Evolutionary conservation across 92 coral and sea anemone genomes (phyloP).

Genomic region (Anthopleura xanthogrammica): DNA sequence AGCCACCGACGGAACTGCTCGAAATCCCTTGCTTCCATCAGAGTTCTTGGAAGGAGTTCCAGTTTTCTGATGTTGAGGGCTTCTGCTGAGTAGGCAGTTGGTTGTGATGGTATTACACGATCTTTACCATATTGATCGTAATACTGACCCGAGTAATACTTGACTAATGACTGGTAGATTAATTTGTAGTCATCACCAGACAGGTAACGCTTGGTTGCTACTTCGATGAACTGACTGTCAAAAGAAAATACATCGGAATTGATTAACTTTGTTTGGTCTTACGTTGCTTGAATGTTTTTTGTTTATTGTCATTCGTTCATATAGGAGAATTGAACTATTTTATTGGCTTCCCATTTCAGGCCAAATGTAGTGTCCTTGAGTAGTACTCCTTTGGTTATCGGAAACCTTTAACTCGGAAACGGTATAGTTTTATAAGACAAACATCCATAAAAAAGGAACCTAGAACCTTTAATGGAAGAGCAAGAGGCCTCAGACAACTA

Average conservation of each 20-base stretch:
- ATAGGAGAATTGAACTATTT: too few relatives aligned
- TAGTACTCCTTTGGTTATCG: too few relatives aligned
- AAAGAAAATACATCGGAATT: background rate
- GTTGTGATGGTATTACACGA: conserved; percentile 56
- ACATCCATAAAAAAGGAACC: too few relatives aligned
- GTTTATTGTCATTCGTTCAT: too few relatives aligned
- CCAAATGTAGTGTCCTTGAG: too few relatives aligned
- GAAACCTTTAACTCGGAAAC: too few relatives aligned
- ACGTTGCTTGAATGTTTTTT: too few relatives aligned
- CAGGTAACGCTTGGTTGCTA: conserved; percentile 44
- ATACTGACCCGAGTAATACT: conserved; percentile 52
- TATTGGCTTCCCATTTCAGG: too few relatives aligned
- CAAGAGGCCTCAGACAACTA: too few relatives aligned
- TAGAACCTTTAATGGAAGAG: too few relatives aligned
- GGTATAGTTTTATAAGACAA: too few relatives aligned
- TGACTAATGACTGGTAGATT: conserved; percentile 43
- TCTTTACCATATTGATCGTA: conserved; percentile 43
- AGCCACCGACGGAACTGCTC: conserved; percentile 38
- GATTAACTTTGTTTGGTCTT: background rate
- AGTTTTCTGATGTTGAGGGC: conserved; percentile 62
- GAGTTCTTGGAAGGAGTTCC: conserved; percentile 44
- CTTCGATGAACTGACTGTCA: conserved; percentile 49
- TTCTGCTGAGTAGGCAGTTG: conserved; percentile 49
- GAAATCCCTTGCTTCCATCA: conserved; percentile 50
- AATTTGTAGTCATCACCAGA: conserved; percentile 39